Evolutionary conservation across 2,797 vertebrate genomes (phyloP), one percentile per base, ranked within the genome.

Genomic region (Tangara arthus): DNA sequence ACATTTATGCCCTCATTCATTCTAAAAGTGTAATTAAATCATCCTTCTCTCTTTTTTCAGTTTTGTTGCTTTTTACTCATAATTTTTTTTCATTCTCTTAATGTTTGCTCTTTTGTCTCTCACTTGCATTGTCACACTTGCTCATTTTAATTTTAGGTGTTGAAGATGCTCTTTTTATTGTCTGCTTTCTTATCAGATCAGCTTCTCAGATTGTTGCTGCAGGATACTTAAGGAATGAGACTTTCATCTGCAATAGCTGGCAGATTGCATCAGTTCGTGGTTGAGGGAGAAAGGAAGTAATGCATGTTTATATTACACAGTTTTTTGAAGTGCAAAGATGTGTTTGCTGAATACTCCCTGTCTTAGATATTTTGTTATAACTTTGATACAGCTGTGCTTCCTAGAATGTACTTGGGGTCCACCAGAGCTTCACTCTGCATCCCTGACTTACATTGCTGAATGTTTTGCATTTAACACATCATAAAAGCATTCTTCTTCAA

Each of bases 371-470:
- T 83, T 64, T 42, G 15, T 60, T 70, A 21, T 1, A 50, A 16
- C 37, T 55, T 42, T 6, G 15, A 9, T 39, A 14, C 9, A 65
- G 41, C n/a, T 78, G 15, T 52, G 37, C 39, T 56, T 81, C 30
- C 69, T 39, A 12, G 13, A 63, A 50, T 27, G 27, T 47, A 32
- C 34, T 47, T 1, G 2, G 57, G 30, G 39, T 56, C 20, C 17
- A 8, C 24, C 53, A 57, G 34, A 70, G 24, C 28, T 65, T 73
- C 17, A 7, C 18, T 90, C 18, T 15, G 7, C 3, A 5, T 6
- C 14, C 30, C 3, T 21, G 17, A 17, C 34, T 53, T 0, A 0
- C 0, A 0, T 28, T 52, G 19, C 53, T 69, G 30, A 39, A 13
- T 37, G 28, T 59, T 52, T 76, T 79, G 46, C 18, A 7, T 50